These are phyloP conservation scores for Morinoia aosen DNA, from an alignment of 2,888 invertebrate species.

Conservation along the genomic window DNA sequence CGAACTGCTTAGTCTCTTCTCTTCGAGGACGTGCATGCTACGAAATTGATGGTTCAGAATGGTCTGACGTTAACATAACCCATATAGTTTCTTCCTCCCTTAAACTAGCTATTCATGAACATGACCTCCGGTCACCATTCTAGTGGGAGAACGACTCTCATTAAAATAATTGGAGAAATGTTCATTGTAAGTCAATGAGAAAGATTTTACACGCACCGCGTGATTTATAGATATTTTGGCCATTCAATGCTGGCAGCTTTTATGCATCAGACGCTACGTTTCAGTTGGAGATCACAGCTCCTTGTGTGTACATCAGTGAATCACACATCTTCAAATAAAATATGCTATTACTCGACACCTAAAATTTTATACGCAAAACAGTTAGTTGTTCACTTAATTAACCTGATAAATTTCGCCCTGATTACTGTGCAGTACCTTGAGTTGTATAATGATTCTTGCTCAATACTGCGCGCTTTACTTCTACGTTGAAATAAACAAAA, in stretches of 20 bases:
- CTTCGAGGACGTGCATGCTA: neutral
- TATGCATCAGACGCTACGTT: neutral
- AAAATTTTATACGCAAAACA: neutral
- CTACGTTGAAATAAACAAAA: neutral
- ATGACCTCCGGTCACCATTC: neutral
- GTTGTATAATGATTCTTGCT: neutral
- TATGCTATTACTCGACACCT: neutral
- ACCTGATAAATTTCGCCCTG: neutral
- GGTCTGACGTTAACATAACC: neutral
- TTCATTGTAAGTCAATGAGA: neutral
- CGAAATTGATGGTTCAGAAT: neutral
- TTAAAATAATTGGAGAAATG: neutral
- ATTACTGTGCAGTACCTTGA: neutral
- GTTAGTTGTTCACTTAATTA: neutral
- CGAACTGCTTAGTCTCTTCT: neutral
- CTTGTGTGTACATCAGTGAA: neutral
- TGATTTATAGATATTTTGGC: neutral
- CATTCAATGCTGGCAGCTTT: neutral
- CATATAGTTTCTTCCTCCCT: neutral
- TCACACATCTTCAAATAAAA: neutral
- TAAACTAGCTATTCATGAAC: neutral
- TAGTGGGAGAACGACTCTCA: neutral
- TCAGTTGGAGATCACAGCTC: neutral
- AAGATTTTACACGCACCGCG: neutral
- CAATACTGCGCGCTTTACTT: neutral